Base-by-base conservation (phyloP, 2,113 vertebrate genomes). In the Capreolus pygargus region DNA sequence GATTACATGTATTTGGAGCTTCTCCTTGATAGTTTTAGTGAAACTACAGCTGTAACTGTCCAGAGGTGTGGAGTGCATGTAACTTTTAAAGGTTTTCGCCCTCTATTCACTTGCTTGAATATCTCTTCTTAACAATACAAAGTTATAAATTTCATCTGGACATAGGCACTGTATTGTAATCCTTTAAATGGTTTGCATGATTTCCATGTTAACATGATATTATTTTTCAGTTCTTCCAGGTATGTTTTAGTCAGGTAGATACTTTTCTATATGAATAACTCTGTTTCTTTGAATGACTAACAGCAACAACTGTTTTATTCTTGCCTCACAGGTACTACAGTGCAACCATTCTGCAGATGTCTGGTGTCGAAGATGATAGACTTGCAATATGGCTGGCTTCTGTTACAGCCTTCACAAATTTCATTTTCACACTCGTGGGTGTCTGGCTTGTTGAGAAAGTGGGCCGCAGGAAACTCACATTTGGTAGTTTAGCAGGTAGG, bases 291-390 rank as follows among this genome's bases (percentile, higher is more conserved):
- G 25, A 39, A 43, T 64, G 83, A 92, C 36, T 39, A 9, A 47
- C 67, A 93, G 36, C 43, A 74, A 39, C 67, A 50, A 13, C 36
- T 82, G 17, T 96, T 98, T 92, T 8, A 89, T 84, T 97, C 61
- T 89, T 90, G 6, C 1, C 86, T 97, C 36, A 0, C 96, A 99
- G 99, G 99, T 99, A 99, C 98, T 99, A 99, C 98, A 99, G 99
- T 67, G 99, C 99, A 96, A 99, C 99, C 97, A 99, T 99, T 98
- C 99, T 99, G 98, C 99, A 99, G 99, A 99, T 99, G 99, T 99
- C 99, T 0, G 99, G 99, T 70, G 99, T 99, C 55, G 99, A 99
- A 96, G 99, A 99, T 0, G 99, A 99, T 93, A 99, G 99, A 92
- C 98, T 99, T 43, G 99, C 99, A 1, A 99, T 99, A 98, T 99